A percentile compares a stretch with the other conserved stretches of the same genome.
phyloP scores from a whole-genome alignment of 2,113 vertebrate species.

The Ictalurus punctatus region DNA sequence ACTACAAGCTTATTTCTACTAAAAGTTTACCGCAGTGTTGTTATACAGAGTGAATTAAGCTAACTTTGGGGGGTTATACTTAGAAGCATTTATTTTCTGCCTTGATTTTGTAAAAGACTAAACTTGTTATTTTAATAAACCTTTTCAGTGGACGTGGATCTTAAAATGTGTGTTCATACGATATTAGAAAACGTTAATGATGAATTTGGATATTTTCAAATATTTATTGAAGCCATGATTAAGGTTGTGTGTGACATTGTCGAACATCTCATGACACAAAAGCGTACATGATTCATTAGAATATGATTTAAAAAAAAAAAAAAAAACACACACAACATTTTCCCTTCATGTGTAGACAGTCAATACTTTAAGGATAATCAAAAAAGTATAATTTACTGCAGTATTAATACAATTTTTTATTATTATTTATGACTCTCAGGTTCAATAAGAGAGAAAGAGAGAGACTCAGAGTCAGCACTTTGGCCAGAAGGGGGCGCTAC shows the following conservation, averaged over 20 bases:
- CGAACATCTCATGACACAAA: neutral
- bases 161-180: neutral
- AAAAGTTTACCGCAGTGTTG: neutral
- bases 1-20: neutral
- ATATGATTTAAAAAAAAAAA: neutral
- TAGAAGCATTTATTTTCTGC: neutral
- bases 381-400: neutral
- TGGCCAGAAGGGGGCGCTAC: constrained; percentile 2
- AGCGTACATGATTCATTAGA: neutral
- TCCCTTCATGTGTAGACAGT: neutral
- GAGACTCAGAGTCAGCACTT: neutral
- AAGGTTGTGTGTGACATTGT: neutral
- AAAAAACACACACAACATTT: too few relatives aligned
- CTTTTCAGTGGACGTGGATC: neutral
- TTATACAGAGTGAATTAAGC: neutral
- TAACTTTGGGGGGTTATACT: neutral
- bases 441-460: neutral
- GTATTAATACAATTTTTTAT: neutral
- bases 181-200: neutral
- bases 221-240: neutral
- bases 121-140: too few relatives aligned
- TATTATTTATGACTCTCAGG: neutral
- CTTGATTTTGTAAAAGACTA: too few relatives aligned
- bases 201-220: neutral
- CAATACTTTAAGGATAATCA: neutral